Evolutionary conservation across 2,888 invertebrate species (phyloP).

Genomic region (Drosophila percnosoma): DNA sequence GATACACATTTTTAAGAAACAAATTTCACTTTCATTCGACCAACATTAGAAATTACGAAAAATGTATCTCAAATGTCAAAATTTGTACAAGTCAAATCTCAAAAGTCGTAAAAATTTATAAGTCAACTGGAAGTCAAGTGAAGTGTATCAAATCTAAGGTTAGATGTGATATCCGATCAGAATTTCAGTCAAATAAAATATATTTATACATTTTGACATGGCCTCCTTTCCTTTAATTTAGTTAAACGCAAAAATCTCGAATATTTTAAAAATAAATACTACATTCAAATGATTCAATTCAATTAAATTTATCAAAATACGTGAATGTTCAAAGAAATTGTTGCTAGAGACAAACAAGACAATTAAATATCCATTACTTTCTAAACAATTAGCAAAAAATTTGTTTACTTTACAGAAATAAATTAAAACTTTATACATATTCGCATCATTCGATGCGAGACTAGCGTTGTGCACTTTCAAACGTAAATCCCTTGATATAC

Average conservation of each 20-base stretch:
- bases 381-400: constrained; percentile 23
- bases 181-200: neutral
- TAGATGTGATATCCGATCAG: neutral
- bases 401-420: constrained; percentile 16
- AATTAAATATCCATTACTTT: neutral
- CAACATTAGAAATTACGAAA: neutral
- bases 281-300: neutral
- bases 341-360: neutral
- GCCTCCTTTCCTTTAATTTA: neutral
- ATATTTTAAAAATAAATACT: neutral
- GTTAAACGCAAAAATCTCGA: neutral
- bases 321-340: neutral
- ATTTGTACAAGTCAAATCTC: neutral
- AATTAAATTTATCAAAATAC: neutral
- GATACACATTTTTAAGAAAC: neutral
- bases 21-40: neutral
- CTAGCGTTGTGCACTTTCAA: neutral
- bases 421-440: neutral
- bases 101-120: neutral
- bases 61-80: neutral
- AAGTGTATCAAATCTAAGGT: neutral
- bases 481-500: constrained; percentile 40
- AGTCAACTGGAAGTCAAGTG: neutral
- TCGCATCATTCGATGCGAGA: constrained; percentile 2
- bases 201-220: neutral